Base-by-base conservation (phyloP, 2,113 vertebrate species). In the Pimephales promelas region DNA sequence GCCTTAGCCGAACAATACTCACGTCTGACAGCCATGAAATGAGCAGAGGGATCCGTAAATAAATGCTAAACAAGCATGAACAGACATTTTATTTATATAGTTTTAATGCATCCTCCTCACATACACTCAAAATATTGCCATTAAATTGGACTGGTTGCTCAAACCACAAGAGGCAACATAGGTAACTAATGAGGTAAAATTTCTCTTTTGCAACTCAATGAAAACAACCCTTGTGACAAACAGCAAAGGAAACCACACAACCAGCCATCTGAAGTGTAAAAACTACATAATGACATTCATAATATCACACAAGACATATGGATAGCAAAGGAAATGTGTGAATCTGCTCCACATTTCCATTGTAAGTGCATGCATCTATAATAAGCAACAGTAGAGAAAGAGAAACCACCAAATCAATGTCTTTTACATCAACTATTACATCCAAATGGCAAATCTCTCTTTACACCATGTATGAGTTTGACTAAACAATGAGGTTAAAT, bases 51-150 rank as follows among this genome's bases (percentile, higher is more conserved):
- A 61, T 66, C 24, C 1, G 26, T 22, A 66, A 52, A 80, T 52
- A 66, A 80, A 80, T 34, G 24, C 59, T 52, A 34, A 66, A 79
- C 45, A 49, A 79, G 78, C 59, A 79, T 47, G 56, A 47, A 57
- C 64, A 18, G 11, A 59, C 24, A 28, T 70, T 34, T 82, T 28
- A 75, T 72, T 40, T 49, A 36, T n/a, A n/a, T n/a, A n/a, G 22
- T 59, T 83, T 79, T 56, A 70, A 68, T 40, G 40, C n/a, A 40
- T 24, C 5, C 43, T 45, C 28, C 28, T 28, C 28, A 28, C 10
- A 72, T 72, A 6, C 66, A 70, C 66, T 34, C 62, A 40, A 34
- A 22, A 40, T 31, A 68, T 10, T 11, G 31, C 28, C 18, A 9
- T 66, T 66, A 66, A 8, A 66, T 36, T 66, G 28, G 31, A 75